phyloP scores from a whole-genome alignment of 2,888 invertebrate genomes.

The Tiliacea citrago region DNA sequence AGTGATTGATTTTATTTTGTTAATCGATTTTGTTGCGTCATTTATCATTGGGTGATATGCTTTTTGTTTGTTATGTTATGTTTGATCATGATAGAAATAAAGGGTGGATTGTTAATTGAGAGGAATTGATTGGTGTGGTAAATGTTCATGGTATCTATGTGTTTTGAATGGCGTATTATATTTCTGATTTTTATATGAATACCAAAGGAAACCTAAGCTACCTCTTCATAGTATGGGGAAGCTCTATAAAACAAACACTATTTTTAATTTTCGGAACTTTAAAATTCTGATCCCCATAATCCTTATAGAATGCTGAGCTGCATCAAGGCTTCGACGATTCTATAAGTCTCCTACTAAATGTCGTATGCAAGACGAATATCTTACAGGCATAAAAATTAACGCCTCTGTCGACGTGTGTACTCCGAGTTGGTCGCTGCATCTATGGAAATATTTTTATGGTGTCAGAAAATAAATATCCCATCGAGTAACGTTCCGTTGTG shows the following conservation, averaged over 20 bases:
- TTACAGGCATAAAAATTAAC: background rate
- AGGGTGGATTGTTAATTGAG: constrained; percentile 47
- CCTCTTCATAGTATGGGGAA: background rate
- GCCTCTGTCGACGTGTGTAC: constrained; percentile 44
- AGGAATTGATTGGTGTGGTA: constrained; percentile 47
- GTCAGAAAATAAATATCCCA: constrained; percentile 68
- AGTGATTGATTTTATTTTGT: constrained; percentile 61
- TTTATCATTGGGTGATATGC: constrained; percentile 50
- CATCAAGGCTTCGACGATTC: background rate
- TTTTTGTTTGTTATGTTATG: constrained; percentile 51
- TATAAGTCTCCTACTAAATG: background rate
- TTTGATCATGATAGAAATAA: constrained; percentile 46
- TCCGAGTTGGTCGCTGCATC: constrained; percentile 64
- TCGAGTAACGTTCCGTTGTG: constrained; percentile 39
- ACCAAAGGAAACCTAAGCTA: background rate
- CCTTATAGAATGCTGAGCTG: background rate
- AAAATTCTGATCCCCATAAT: too few relatives aligned
- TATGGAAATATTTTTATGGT: constrained; percentile 71
- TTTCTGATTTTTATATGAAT: constrained; percentile 19
- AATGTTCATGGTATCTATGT: background rate
- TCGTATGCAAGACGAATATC: background rate
- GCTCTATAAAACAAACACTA: background rate
- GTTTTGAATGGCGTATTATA: constrained; percentile 20
- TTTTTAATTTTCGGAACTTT: background rate
- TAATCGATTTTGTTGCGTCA: constrained; percentile 53